Percentiles rank a stretch among this genome's conserved stretches.
phyloP scores from a whole-genome alignment of 2,888 invertebrate genomes.

The Diloba caeruleocephala region DNA sequence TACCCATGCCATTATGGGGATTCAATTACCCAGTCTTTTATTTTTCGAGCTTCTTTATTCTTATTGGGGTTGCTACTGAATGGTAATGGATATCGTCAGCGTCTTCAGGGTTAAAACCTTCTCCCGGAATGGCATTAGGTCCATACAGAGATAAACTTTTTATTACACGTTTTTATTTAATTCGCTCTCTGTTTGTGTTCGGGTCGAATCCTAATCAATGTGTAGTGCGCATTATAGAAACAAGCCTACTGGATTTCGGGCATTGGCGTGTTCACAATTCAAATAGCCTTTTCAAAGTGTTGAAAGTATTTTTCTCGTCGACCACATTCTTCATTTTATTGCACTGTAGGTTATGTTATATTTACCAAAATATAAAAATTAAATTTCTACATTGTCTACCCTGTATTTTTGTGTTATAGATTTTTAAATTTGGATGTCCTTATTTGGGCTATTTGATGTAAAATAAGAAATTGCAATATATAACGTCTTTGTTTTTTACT shows the following conservation, averaged over 20 bases:
- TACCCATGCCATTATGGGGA: constrained; percentile 74
- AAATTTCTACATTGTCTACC: too few species aligned
- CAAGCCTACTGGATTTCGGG: constrained; percentile 23
- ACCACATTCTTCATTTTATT: constrained; percentile 13
- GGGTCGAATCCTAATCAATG: constrained; percentile 53
- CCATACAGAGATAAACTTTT: constrained; percentile 60
- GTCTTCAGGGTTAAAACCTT: constrained; percentile 61
- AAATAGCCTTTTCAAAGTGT: too few species aligned
- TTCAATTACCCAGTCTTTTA: constrained; percentile 80
- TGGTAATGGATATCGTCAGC: constrained; percentile 66
- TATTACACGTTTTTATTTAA: constrained; percentile 60
- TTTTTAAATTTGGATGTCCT: background rate
- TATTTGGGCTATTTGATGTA: too few species aligned
- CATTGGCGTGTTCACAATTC: constrained; percentile 22
- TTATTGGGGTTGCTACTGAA: constrained; percentile 65
- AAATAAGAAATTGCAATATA: too few species aligned
- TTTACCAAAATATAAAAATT: too few species aligned
- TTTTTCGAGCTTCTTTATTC: constrained; percentile 74
- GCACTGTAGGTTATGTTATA: constrained; percentile 11
- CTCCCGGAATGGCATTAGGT: constrained; percentile 57
- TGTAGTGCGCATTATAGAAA: constrained; percentile 45
- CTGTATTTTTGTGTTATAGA: background rate
- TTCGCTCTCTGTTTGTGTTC: constrained; percentile 53
- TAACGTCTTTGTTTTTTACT: too few species aligned
- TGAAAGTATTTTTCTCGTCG: constrained; percentile 16